These are phyloP conservation scores for Pangasius macronema DNA, from an alignment of 2,797 vertebrate species.

Conservation along the genomic window DNA sequence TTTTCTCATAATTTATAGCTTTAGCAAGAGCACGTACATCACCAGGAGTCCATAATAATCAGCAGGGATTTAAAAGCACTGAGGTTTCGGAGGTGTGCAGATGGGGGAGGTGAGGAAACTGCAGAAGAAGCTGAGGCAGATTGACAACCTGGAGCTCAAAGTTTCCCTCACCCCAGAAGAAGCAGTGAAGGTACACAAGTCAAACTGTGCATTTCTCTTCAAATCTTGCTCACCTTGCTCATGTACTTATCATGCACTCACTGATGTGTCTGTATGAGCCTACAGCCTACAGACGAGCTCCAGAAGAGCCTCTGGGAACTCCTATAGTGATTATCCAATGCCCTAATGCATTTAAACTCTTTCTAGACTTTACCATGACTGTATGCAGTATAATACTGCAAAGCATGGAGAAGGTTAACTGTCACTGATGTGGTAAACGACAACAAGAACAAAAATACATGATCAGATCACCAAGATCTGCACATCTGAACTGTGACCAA, in stretches of 20 bases:
- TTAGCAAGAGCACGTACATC: background rate
- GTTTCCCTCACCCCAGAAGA: slow-evolving; percentile 75
- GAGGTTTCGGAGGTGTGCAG: slow-evolving; percentile 43
- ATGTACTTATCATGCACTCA: background rate
- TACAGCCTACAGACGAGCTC: background rate
- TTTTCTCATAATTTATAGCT: too few relatives aligned
- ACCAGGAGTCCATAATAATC: background rate
- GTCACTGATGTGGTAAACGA: background rate
- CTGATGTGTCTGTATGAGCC: background rate
- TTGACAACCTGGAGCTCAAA: slow-evolving; percentile 83
- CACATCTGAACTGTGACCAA: background rate
- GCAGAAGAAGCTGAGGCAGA: slow-evolving; percentile 85
- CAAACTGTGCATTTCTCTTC: background rate
- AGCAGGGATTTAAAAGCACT: background rate
- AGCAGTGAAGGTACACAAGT: slow-evolving; percentile 75
- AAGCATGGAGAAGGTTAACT: background rate
- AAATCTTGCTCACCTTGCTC: background rate
- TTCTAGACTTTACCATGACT: background rate
- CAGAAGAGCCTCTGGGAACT: background rate
- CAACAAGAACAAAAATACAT: background rate
- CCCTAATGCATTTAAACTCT: background rate
- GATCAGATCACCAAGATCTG: background rate
- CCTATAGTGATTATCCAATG: background rate
- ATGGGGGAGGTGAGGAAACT: slow-evolving; percentile 83
- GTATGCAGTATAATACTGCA: background rate